These are phyloP conservation scores for Camponotus floridanus DNA, from an alignment of 1,140 invertebrate genomes.

Conservation along the genomic window DNA sequence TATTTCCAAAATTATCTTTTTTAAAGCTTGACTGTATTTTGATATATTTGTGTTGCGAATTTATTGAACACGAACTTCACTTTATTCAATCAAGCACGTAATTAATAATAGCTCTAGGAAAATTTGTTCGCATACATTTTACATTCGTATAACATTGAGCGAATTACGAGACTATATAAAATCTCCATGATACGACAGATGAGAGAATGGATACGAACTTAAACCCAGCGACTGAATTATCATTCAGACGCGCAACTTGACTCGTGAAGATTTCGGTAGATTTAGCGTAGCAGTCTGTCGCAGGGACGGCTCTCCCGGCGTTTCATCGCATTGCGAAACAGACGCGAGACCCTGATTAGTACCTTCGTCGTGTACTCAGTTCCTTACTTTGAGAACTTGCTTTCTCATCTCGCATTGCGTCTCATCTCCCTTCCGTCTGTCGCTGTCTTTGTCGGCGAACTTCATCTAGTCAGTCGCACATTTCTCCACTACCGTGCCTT, in stretches of 20 bases:
- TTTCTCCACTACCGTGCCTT: slow-evolving; percentile 48
- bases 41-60: background rate
- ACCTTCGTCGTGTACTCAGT: slow-evolving; percentile 61
- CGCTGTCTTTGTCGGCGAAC: slow-evolving; percentile 32
- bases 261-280: slow-evolving; percentile 48
- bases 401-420: slow-evolving; percentile 52
- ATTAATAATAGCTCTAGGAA: background rate
- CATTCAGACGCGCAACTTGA: background rate
- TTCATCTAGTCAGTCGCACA: slow-evolving; percentile 57
- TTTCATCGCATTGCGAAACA: slow-evolving; percentile 50
- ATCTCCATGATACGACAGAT: background rate
- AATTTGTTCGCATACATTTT: background rate
- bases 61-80: background rate
- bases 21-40: background rate
- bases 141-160: background rate
- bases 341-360: slow-evolving; percentile 53
- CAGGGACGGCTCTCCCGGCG: background rate
- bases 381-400: slow-evolving; percentile 60
- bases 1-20: background rate
- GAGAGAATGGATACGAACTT: background rate
- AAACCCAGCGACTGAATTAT: slow-evolving; percentile 8
- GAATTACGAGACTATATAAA: background rate
- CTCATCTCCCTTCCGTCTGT: slow-evolving; percentile 19
- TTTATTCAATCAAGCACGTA: background rate
- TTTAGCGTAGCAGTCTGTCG: slow-evolving; percentile 19